Evolutionary conservation across 2,888 invertebrate genomes (phyloP).

Genomic region (Nematopogon swammerdamellus): DNA sequence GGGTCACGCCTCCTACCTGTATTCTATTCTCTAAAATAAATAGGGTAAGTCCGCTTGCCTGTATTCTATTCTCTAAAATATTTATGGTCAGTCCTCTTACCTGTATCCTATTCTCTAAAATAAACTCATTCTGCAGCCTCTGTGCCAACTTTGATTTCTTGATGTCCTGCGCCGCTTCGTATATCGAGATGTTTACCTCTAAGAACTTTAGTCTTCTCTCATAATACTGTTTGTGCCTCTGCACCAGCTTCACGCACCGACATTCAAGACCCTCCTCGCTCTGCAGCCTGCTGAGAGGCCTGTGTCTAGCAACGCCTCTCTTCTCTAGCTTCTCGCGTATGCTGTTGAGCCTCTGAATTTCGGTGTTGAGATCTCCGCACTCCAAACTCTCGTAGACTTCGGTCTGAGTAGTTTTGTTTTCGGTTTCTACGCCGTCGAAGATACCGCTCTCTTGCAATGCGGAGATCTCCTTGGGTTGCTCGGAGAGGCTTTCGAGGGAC

Average conservation of each 20-base stretch:
- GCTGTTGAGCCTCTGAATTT: slow-evolving; percentile 62
- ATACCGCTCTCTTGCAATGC: slow-evolving; percentile 72
- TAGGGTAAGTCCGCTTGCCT: too few species aligned
- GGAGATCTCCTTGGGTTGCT: slow-evolving; percentile 44
- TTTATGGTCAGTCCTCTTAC: slow-evolving; percentile 17
- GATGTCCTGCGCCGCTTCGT: slow-evolving; percentile 63
- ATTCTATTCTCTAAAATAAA: too few species aligned
- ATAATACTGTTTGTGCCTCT: slow-evolving; percentile 62
- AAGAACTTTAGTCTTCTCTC: slow-evolving; percentile 62
- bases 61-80: too few species aligned
- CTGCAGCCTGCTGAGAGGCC: slow-evolving; percentile 28
- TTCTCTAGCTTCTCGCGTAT: slow-evolving; percentile 61
- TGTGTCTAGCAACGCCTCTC: slow-evolving; percentile 48
- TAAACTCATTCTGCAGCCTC: slow-evolving; percentile 60
- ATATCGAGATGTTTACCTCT: slow-evolving; percentile 63
- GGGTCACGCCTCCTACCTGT: too few species aligned
- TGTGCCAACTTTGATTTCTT: slow-evolving; percentile 59
- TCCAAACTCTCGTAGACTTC: slow-evolving; percentile 54
- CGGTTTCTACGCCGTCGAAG: slow-evolving; percentile 60
- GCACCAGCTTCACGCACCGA: slow-evolving; percentile 50
- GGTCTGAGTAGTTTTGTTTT: slow-evolving; percentile 51
- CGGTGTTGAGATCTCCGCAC: slow-evolving; percentile 55
- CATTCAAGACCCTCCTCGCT: slow-evolving; percentile 44
- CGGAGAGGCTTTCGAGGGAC: slow-evolving; percentile 41
- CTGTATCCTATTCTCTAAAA: slow-evolving; percentile 48